Base-by-base conservation (phyloP, 2,797 vertebrate species). In the Propithecus perrieri region DNA sequence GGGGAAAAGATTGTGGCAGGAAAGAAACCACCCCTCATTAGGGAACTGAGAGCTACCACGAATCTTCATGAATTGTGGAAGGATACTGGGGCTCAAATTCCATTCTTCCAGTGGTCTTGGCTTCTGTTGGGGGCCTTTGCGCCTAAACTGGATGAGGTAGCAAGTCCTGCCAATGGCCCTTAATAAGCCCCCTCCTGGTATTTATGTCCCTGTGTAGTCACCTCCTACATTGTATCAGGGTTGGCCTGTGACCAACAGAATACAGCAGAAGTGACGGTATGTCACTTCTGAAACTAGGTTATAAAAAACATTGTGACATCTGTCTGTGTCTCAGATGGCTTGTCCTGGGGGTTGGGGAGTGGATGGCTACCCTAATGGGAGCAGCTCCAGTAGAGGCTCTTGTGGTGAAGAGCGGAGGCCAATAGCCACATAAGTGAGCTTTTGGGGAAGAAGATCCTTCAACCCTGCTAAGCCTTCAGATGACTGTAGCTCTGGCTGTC, bases 181-280 rank as follows among this genome's bases (percentile, higher is more conserved):
- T 26, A 13, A 0, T 10, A n/a, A 55, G 14, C 5, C 26, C 3
- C 48, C 3, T 43, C n/a, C n/a, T 30, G 38, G 2, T 33, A 57
- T 30, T 75, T 65, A 48, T 4, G 30, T 53, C 30, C 43, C n/a
- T 50, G 38, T 48, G 0, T 74, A 35, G 7, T 59, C n/a, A 7
- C 12, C 74, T 43, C 20, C 18, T 61, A n/a, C 5, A 28, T 10
- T 17, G 18, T 55, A 26, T 53, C 35, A 48, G 14, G 22, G 20
- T 63, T 81, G 46, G 28, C 48, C 48, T 92, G 7, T 43, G n/a
- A 69, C 30, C 41, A 65, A 38, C 0, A 91, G 74, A 86, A 93
- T 35, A 69, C 28, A 88, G n/a, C 55, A 86, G 75, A 93, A 87
- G 14, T 55, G 71, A 93, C 41, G 15, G 28, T 38, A 75, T 86